A percentile compares a stretch with the other conserved stretches of the same genome.
Conservation (phyloP, 2,797 vertebrate genomes). For the Cryptoprocta ferox region DNA sequence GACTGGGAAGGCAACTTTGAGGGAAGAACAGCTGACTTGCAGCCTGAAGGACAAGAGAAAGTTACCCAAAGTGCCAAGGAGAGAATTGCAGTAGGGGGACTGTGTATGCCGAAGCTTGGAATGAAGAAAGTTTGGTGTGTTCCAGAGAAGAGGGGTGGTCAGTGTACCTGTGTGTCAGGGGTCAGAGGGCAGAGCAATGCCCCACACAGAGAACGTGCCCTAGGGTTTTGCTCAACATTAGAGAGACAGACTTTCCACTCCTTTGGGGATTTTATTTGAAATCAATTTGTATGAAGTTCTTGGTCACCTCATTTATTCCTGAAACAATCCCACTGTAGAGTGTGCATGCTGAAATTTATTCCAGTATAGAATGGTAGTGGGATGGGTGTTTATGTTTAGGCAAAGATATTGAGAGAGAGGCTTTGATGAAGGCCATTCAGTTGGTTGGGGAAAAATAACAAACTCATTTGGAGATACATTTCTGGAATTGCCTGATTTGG, state of each 20-base stretch:
- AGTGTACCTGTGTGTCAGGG: accelerated
- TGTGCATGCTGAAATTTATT: neutral
- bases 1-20: neutral
- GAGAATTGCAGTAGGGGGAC: neutral
- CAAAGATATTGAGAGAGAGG: neutral
- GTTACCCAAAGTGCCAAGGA: neutral
- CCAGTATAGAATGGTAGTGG: neutral
- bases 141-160: neutral
- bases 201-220: neutral
- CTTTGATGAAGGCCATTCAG: neutral
- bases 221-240: accelerated
- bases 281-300: neutral
- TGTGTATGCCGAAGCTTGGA: neutral
- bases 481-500: constrained; percentile 48
- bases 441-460: neutral
- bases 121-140: accelerated
- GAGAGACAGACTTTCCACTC: too few species aligned
- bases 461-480: neutral
- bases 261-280: neutral
- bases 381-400: neutral
- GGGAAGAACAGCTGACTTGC: neutral
- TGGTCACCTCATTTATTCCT: neutral
- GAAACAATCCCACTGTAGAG: neutral
- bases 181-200: neutral
- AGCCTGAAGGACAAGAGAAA: neutral